Evolutionary conservation across 2,888 invertebrate species (phyloP), one percentile per base, ranked within the genome.

Genomic region (Ceramica pisi): DNA sequence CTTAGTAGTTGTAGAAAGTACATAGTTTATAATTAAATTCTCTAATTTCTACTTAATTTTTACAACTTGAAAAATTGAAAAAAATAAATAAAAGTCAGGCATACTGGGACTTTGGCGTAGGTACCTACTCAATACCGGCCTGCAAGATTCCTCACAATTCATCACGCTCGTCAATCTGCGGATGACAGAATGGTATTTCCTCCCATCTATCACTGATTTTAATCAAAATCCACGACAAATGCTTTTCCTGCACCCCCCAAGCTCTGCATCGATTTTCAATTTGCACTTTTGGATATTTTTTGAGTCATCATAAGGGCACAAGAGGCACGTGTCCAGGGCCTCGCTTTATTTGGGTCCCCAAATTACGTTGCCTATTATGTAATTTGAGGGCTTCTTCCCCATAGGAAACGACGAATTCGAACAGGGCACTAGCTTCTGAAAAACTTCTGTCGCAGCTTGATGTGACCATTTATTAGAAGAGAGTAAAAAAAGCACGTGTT

Each of bases 161-260:
- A 70, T 81, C 59, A 67, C 26, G 46, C 26, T 51, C 9, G 10
- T 71, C 46, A 21, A 26, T 61, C 62, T 70, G 79, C 10, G 4
- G 48, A 61, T 70, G 62, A 82, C 75, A 63, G 57, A 35, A 63
- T n/a, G 51, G 21, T 21, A 59, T 72, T 78, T 65, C 46, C 31
- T 46, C 6, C 31, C 55, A 55, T 50, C 65, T 16, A 48, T 67
- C 56, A 46, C 56, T 51, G 60, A 19, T 70, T 78, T 74, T 60
- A 51, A 70, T 67, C 23, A 57, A 74, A 62, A 67, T 56, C 64
- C 14, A 56, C 8, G 38, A 26, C 9, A 19, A 53, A 53, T 51
- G 19, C 19, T 35, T 59, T 46, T 23, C 14, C 48, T 60, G 9
- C 14, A 56, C 12, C 31, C n/a, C n/a, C 10, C 7, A 41, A 26